These are phyloP conservation scores for Rhogogaster chlorosoma DNA, from an alignment of 2,888 invertebrate species.

Conservation along the genomic window DNA sequence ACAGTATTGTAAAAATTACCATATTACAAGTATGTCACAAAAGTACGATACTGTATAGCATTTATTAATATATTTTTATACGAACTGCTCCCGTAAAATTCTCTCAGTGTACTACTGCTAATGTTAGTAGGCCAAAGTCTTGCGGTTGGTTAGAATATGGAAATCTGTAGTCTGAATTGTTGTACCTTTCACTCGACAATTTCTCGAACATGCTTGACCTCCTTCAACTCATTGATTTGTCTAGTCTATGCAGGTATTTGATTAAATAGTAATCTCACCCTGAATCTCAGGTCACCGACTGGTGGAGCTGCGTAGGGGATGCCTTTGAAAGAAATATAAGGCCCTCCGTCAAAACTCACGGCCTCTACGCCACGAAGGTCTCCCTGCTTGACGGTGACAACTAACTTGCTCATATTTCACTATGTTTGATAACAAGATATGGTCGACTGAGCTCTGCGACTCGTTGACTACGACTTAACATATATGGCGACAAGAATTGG, in stretches of 20 bases:
- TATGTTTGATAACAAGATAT: background rate
- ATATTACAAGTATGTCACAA: background rate
- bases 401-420: slow-evolving; percentile 59
- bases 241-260: background rate
- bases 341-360: slow-evolving; percentile 63
- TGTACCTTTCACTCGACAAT: background rate
- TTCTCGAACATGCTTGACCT: background rate
- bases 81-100: background rate
- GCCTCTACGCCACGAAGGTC: slow-evolving; percentile 67
- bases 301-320: slow-evolving; percentile 76
- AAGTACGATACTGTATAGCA: background rate
- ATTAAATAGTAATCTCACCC: slow-evolving; percentile 64
- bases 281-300: slow-evolving; percentile 73
- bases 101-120: background rate
- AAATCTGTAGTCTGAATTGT: no score
- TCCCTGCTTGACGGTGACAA: slow-evolving; percentile 70
- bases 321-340: slow-evolving; percentile 71
- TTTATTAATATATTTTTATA: background rate
- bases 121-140: no score
- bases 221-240: background rate
- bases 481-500: no score
- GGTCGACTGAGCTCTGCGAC: background rate
- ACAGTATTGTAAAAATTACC: background rate
- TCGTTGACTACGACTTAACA: background rate
- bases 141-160: no score